Conservation (phyloP, 2,113 vertebrate species). For the Hippocampus guttulatus region DNA sequence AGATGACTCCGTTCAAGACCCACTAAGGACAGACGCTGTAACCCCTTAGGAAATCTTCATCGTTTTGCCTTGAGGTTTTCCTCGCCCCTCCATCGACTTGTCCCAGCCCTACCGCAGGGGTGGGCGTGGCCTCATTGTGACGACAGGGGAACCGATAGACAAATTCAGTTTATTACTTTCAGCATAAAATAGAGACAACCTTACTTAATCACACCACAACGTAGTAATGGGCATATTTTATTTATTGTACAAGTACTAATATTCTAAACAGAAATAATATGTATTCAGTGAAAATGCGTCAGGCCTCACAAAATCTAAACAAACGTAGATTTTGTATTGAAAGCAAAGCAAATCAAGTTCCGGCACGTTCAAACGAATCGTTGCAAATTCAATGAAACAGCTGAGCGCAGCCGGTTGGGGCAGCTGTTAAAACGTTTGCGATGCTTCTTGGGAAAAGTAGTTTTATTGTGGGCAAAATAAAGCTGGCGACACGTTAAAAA, state of each 20-base stretch:
- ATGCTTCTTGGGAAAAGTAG: slow-evolving; percentile 47
- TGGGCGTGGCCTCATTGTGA: slow-evolving; percentile 1
- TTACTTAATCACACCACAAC: background rate
- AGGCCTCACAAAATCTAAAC: background rate
- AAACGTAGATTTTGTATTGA: slow-evolving; percentile 30
- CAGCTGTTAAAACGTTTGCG: background rate
- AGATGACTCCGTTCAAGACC: slow-evolving; percentile 23
- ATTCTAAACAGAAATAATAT: accelerated
- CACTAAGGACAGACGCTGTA: slow-evolving; percentile 36
- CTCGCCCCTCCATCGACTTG: slow-evolving; percentile 54
- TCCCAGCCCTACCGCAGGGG: slow-evolving; percentile 26
- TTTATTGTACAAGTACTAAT: accelerated
- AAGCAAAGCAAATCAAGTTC: background rate
- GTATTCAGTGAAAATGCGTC: accelerated
- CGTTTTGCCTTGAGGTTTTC: slow-evolving; percentile 8
- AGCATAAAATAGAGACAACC: slow-evolving; percentile 21
- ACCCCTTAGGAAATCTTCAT: slow-evolving; percentile 51
- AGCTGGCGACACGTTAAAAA: accelerated
- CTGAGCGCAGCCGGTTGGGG: slow-evolving; percentile 42
- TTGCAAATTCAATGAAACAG: slow-evolving; percentile 33
- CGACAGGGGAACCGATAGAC: background rate
- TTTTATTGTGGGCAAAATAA: accelerated
- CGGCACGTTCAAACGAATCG: background rate
- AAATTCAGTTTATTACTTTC: slow-evolving; percentile 19
- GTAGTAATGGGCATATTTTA: background rate